Base-by-base conservation (phyloP, 2,888 invertebrate genomes). In the Pristionchus maxplancki region DNA sequence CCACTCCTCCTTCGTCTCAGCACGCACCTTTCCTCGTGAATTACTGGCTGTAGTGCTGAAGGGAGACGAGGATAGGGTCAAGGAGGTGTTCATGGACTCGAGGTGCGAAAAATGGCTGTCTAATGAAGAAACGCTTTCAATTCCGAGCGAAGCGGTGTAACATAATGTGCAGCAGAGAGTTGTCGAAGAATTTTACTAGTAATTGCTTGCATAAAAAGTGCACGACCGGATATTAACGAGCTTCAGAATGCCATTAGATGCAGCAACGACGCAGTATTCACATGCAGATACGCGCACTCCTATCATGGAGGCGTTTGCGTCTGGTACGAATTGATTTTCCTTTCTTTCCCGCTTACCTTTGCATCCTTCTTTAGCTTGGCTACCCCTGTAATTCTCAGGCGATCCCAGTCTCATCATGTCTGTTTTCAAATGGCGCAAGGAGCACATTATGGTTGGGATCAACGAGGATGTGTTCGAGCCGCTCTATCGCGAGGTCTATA, bases 41-140 rank as follows among this genome's bases (percentile, higher is more conserved):
- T 9, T 78, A n/a, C 44, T 78, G n/a, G n/a, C 78, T 44, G 78
- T 48, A 2, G 78, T 78, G 78, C 37, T 78, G 13, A 78, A 78
- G 15, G 78, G 44, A 44, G 78, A 78, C 37, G 44, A 48, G n/a
- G 28, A 78, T 24, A n/a, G 44, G 44, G 8, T 78, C 1, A 44
- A 48, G 28, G 48, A 44, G 6, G 2, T 78, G 44, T 6, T 78
- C 4, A 48, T 24, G 20, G 44, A 78, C 17, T 9, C 44, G n/a
- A 78, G 44, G 48, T 78, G 37, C 44, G 71, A 11, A 34, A 28
- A 31, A 13, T 48, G 48, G 48, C 48, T 1, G 50, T 50, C n/a
- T n/a, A n/a, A n/a, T n/a, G n/a, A n/a, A n/a, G n/a, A n/a, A n/a
- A n/a, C n/a, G n/a, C n/a, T n/a, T n/a, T n/a, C n/a, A n/a, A n/a